Base-by-base conservation (phyloP, 2,113 vertebrate species). In the Porphyrio hochstetteri region DNA sequence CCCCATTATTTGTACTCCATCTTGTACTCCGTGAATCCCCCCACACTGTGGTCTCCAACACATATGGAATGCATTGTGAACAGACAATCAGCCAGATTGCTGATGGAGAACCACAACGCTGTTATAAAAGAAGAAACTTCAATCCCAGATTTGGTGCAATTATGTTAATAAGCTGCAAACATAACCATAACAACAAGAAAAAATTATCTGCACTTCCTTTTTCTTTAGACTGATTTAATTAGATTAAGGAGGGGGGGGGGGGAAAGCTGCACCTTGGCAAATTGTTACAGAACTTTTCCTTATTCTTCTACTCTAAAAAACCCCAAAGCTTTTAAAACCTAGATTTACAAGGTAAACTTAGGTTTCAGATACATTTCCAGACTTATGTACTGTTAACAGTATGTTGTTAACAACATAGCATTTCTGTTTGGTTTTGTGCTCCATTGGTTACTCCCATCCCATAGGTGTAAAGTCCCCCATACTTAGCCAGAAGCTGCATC, bases 161-260 rank as follows among this genome's bases (percentile, higher is more conserved):
- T 96, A 97, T 63, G 82, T 94, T 98, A 97, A 95, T 95, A 96
- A 96, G 71, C 96, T 65, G 61, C 97, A 97, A 95, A 96, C 80
- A 88, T 63, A 97, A 94, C 78, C 83, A 63, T 92, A 96, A 95
- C 81, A 95, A 61, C 15, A 42, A 52, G 9, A 94, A 95, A 75
- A 95, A 33, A 35, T 23, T 7, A 25, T n/a, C 46, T 40, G n/a
- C 8, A 10, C 27, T 40, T 86, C 75, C 12, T 36, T 90, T 88
- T 75, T 35, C 69, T 88, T 69, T 86, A 76, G 6, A n/a, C 50
- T 79, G 5, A 90, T 67, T 90, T 83, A 72, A 89, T 91, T 86
- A 59, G 11, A 67, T 74, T n/a, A 74, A 82, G 13, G 52, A 15
- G 52, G 52, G 25, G 25, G 13, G n/a, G n/a, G n/a, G 52, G 2